phyloP scores from a whole-genome alignment of 2,113 vertebrate species.

The Austrofundulus limnaeus region DNA sequence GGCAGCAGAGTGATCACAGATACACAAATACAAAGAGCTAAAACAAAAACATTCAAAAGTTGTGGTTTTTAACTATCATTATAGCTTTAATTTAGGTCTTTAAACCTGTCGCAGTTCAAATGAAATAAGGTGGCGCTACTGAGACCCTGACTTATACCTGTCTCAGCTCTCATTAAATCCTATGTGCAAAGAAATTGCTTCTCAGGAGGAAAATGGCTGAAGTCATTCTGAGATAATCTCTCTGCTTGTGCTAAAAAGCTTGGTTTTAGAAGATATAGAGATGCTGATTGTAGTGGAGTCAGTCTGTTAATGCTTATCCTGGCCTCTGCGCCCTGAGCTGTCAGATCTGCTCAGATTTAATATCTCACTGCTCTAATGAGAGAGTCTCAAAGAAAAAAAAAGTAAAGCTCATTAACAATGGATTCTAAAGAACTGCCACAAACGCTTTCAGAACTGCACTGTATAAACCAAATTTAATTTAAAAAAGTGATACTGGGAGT shows the following conservation, averaged over 20 bases:
- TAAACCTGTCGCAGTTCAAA: not conserved
- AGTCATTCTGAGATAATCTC: constrained; percentile 43
- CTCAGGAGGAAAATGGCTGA: constrained; percentile 20
- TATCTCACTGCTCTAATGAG: constrained; percentile 14
- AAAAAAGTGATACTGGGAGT: no score
- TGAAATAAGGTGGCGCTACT: no score
- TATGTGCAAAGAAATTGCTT: constrained; percentile 40
- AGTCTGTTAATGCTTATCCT: constrained; percentile 44
- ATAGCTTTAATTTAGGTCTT: not conserved
- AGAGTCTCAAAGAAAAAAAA: not conserved
- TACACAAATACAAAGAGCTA: not conserved
- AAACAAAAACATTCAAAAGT: not conserved
- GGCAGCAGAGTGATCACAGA: no score
- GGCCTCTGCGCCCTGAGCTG: constrained; percentile 16
- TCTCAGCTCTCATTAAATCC: constrained; percentile 44
- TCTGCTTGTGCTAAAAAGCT: constrained; percentile 34
- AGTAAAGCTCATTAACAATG: not conserved
- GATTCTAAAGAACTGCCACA: constrained; percentile 4
- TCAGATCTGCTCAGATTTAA: constrained; percentile 36
- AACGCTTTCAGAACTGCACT: not conserved
- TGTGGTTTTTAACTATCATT: no score
- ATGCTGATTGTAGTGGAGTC: constrained; percentile 50
- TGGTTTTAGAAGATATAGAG: constrained; percentile 37
- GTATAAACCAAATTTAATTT: not conserved
- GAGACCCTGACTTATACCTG: constrained; percentile 21